Conservation (phyloP, 2,888 invertebrate species). For the Phymatocera aterrima region DNA sequence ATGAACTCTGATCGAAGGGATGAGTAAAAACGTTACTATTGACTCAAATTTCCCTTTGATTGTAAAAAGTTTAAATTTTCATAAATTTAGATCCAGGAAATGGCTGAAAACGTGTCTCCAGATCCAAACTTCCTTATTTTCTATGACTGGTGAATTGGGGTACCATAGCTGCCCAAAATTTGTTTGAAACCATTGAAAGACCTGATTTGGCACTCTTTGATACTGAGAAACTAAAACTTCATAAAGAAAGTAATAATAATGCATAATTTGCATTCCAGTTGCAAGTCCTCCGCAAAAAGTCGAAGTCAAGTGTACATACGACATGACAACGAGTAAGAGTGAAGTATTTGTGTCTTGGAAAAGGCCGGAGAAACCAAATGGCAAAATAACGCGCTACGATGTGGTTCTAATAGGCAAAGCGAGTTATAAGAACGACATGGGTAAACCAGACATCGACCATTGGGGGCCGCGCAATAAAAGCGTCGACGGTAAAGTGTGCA, state of each 20-base stretch:
- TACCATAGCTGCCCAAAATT: too few relatives aligned
- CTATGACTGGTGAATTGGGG: too few relatives aligned
- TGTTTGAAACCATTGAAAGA: too few relatives aligned
- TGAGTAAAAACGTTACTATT: neutral
- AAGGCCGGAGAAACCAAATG: conserved; percentile 84
- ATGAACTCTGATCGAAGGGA: too few relatives aligned
- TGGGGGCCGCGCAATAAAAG: conserved; percentile 80
- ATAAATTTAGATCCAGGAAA: too few relatives aligned
- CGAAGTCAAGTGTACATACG: conserved; percentile 81
- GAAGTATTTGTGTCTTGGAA: conserved; percentile 85
- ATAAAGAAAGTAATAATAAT: too few relatives aligned
- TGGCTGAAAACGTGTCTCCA: too few relatives aligned
- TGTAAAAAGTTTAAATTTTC: too few relatives aligned
- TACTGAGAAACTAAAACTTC: too few relatives aligned
- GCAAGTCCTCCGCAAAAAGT: conserved; percentile 86
- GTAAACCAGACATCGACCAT: conserved; percentile 74
- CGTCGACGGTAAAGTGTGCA: conserved; percentile 74
- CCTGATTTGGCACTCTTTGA: too few relatives aligned
- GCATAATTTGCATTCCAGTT: conserved; percentile 70
- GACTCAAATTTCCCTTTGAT: neutral
- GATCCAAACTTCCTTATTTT: too few relatives aligned
- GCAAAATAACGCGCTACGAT: conserved; percentile 87
- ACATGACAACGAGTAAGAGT: conserved; percentile 78
- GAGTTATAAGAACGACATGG: conserved; percentile 75
- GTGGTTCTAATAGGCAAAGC: conserved; percentile 78